A percentile compares a stretch with the other conserved stretches of the same genome.
Evolutionary conservation across 92 coral and sea anemone species (phyloP).

Genomic region (Ricordea florida): DNA sequence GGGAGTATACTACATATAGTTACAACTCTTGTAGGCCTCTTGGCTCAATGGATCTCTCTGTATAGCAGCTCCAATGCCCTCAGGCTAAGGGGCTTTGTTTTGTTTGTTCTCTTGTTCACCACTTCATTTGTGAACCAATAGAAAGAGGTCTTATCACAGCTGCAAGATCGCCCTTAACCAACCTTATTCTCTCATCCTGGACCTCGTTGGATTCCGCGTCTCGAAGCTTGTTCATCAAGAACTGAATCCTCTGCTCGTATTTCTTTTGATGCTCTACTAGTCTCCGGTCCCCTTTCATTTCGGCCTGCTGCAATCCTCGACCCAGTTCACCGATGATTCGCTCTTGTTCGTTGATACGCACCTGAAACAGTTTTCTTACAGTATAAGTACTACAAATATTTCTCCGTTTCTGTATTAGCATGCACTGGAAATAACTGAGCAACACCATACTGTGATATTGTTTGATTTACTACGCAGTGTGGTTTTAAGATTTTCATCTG

Average conservation of each 20-base stretch:
- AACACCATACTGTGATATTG: too few relatives aligned
- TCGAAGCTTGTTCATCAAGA: conserved; percentile 85
- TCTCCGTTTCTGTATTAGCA: not conserved
- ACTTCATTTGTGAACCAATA: too few relatives aligned
- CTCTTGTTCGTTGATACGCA: conserved; percentile 87
- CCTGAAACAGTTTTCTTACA: conserved; percentile 46
- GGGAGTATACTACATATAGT: too few relatives aligned
- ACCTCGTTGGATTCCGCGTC: conserved; percentile 63
- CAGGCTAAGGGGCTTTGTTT: too few relatives aligned
- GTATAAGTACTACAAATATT: not conserved
- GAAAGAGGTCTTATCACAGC: too few relatives aligned
- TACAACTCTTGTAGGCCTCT: too few relatives aligned
- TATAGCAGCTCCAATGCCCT: too few relatives aligned
- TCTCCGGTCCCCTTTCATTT: conserved; percentile 86
- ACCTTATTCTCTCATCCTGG: conserved; percentile 50
- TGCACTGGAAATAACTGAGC: too few relatives aligned
- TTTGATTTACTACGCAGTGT: too few relatives aligned
- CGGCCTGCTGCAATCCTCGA: conserved; percentile 83
- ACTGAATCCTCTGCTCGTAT: conserved; percentile 91
- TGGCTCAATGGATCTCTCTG: too few relatives aligned
- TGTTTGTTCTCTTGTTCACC: too few relatives aligned
- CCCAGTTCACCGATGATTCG: conserved; percentile 95
- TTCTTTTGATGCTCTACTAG: conserved; percentile 82
- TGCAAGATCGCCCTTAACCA: not conserved
- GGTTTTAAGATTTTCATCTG: too few relatives aligned